phyloP scores from a whole-genome alignment of 2,113 vertebrate genomes.

The Athene noctua region DNA sequence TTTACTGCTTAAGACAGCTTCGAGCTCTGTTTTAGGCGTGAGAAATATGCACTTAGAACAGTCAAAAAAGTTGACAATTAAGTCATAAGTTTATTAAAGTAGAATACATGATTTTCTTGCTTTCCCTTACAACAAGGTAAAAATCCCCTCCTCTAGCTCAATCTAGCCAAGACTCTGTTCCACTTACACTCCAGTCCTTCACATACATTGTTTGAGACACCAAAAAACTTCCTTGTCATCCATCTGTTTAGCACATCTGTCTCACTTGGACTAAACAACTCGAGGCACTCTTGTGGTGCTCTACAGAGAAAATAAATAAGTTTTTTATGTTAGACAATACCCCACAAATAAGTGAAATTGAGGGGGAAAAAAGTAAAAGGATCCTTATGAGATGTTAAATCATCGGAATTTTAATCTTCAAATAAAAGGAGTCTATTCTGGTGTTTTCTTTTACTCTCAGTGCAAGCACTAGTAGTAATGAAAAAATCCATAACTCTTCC shows the following conservation, averaged over 20 bases:
- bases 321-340: neutral
- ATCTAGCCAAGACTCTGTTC: neutral
- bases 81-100: neutral
- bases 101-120: neutral
- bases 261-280: conserved; percentile 11
- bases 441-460: neutral
- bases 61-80: neutral
- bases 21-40: neutral
- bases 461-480: neutral
- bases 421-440: neutral
- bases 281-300: neutral
- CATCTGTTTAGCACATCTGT: conserved; percentile 23
- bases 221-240: neutral
- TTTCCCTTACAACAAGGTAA: neutral
- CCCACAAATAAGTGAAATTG: neutral
- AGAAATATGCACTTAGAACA: neutral
- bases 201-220: neutral
- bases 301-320: conserved; percentile 15
- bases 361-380: neutral
- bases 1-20: neutral
- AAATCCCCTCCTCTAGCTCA: neutral
- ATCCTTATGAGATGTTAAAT: neutral
- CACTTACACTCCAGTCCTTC: neutral
- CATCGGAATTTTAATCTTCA: neutral
- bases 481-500: neutral